These are phyloP conservation scores for Cyprinodon brontotheroides DNA, from an alignment of 2,113 vertebrate genomes.

Conservation along the genomic window DNA sequence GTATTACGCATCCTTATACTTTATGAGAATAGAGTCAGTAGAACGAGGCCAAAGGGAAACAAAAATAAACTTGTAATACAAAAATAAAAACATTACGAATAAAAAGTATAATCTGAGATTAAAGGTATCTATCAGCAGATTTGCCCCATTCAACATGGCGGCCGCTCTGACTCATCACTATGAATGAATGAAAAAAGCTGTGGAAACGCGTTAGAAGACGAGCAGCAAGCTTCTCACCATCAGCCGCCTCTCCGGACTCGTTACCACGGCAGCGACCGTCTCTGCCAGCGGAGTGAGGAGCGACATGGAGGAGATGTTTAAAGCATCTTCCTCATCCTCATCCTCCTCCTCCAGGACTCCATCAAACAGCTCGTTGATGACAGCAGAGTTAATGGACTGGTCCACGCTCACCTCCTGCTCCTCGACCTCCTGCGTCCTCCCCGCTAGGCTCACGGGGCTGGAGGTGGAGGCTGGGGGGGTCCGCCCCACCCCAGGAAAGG, in stretches of 20 bases:
- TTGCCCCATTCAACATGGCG: no score
- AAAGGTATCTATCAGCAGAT: no score
- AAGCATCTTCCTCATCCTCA: slow-evolving; percentile 80
- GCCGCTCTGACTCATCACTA: no score
- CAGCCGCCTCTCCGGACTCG: slow-evolving; percentile 83
- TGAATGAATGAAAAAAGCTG: no score
- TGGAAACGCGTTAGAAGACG: background rate
- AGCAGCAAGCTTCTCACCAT: slow-evolving; percentile 55
- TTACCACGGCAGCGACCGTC: slow-evolving; percentile 84
- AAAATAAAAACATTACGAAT: no score
- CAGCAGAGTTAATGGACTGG: slow-evolving; percentile 84
- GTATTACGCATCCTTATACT: no score
- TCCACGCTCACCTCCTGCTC: slow-evolving; percentile 81
- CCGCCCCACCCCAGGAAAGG: slow-evolving; percentile 10
- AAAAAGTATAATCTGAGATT: no score
- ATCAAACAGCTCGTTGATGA: slow-evolving; percentile 91
- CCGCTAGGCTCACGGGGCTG: slow-evolving; percentile 58
- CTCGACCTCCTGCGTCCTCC: slow-evolving; percentile 19
- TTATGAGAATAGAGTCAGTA: no score
- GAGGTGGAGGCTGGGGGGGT: slow-evolving; percentile 42
- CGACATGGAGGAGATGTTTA: slow-evolving; percentile 99
- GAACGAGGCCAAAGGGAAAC: no score
- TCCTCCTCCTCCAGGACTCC: slow-evolving; percentile 82
- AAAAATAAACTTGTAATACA: no score
- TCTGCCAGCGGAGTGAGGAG: slow-evolving; percentile 91